Conservation (phyloP, 1,140 invertebrate genomes). For the Bombus cullumanus region DNA sequence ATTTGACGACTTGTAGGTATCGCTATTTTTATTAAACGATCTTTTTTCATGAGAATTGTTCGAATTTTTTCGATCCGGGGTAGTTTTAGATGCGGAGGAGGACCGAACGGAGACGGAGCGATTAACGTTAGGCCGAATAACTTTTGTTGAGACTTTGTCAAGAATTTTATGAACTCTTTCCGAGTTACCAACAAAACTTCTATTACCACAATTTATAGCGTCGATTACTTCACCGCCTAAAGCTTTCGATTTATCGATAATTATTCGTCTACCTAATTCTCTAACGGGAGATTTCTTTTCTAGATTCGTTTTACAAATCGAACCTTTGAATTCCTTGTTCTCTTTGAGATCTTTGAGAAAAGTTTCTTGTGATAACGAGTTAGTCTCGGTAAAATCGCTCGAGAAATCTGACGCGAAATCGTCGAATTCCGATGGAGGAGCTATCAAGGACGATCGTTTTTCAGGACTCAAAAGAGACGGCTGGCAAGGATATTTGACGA, state of each 20-base stretch:
- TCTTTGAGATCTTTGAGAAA: constrained; percentile 45
- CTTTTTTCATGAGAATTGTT: constrained; percentile 2
- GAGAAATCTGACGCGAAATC: constrained; percentile 74
- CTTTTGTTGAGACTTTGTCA: constrained; percentile 58
- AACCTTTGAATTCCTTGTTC: background rate
- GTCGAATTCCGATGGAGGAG: constrained; percentile 80
- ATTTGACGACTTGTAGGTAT: constrained; percentile 38
- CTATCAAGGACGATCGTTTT: constrained; percentile 79
- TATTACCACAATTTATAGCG: constrained; percentile 18
- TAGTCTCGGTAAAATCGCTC: constrained; percentile 77
- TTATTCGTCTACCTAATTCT: constrained; percentile 72
- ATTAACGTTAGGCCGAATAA: constrained; percentile 44
- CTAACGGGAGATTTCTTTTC: constrained; percentile 47
- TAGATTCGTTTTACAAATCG: background rate
- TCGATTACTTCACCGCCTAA: constrained; percentile 61
- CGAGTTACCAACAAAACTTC: constrained; percentile 25
- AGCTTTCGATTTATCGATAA: constrained; percentile 75
- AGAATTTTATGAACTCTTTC: constrained; percentile 57
- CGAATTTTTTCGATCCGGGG: constrained; percentile 62
- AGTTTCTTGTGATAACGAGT: constrained; percentile 69
- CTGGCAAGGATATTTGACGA: constrained; percentile 74
- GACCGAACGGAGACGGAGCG: constrained; percentile 68
- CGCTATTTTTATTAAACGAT: constrained; percentile 11
- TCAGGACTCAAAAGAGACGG: background rate
- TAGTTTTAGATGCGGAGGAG: constrained; percentile 66